These are phyloP conservation scores for Eriosoma lanigerum DNA, from an alignment of 1,140 invertebrate genomes.

Conservation along the genomic window DNA sequence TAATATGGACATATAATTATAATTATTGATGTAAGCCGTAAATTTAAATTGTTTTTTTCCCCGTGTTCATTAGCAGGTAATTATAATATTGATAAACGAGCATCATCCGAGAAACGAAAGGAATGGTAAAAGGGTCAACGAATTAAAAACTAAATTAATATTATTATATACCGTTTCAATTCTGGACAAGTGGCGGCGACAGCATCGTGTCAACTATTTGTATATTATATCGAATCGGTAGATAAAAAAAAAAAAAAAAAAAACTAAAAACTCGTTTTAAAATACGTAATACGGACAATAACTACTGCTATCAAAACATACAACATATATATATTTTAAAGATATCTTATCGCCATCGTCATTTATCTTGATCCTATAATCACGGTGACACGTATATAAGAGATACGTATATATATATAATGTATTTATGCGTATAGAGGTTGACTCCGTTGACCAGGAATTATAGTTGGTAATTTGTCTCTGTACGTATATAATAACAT, in stretches of 20 bases:
- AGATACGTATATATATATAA: too few relatives aligned
- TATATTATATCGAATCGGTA: not conserved
- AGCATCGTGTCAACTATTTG: not conserved
- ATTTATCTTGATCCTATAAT: slow-evolving; percentile 32
- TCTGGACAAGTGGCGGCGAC: not conserved
- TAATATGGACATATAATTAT: not conserved
- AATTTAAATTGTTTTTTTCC: not conserved
- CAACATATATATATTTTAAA: slow-evolving; percentile 21
- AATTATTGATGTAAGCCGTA: not conserved
- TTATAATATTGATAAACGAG: not conserved
- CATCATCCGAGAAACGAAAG: not conserved
- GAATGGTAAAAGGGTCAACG: not conserved
- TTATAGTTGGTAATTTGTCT: slow-evolving; percentile 44
- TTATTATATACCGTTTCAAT: not conserved
- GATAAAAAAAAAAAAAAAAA: too few relatives aligned
- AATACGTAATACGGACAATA: slow-evolving; percentile 12
- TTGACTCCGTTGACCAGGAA: not conserved
- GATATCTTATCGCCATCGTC: slow-evolving; percentile 22
- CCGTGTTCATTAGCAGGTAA: too few relatives aligned
- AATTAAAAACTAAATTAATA: not conserved
- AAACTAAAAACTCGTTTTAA: slow-evolving; percentile 31
- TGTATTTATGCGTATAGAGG: too few relatives aligned
- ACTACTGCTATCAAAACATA: slow-evolving; percentile 19
- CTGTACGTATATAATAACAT: not conserved
- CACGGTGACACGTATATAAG: not conserved